Percentiles rank a stretch among this genome's conserved stretches.
Evolutionary conservation across 2,113 vertebrate species (phyloP).

Genomic region (Paraplagusia blochii): DNA sequence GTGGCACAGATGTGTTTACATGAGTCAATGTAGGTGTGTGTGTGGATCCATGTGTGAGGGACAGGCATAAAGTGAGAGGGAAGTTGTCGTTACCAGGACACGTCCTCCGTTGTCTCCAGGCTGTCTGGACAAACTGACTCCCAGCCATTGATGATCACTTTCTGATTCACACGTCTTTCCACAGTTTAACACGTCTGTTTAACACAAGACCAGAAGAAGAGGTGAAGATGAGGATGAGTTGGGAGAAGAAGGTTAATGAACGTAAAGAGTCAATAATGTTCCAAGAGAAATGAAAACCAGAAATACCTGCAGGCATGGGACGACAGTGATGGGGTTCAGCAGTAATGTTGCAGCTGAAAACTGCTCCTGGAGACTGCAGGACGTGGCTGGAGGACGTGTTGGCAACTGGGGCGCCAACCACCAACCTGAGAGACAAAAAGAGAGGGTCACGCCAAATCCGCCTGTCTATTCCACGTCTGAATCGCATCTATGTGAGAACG

Average conservation of each 20-base stretch:
- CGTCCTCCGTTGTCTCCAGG: slow-evolving; percentile 76
- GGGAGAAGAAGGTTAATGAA: no score
- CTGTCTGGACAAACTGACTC: slow-evolving; percentile 91
- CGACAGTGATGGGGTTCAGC: slow-evolving; percentile 61
- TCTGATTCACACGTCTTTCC: slow-evolving; percentile 87
- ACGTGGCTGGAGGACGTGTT: slow-evolving; percentile 65
- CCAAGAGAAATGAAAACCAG: not conserved
- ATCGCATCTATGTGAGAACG: slow-evolving; percentile 51
- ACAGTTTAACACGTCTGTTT: slow-evolving; percentile 77
- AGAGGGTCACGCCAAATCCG: slow-evolving; percentile 20
- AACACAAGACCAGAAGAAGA: not conserved
- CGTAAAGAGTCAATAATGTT: no score
- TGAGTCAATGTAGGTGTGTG: not conserved
- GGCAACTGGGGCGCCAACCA: slow-evolving; percentile 86
- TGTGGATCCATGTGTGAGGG: slow-evolving; percentile 1
- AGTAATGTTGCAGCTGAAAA: slow-evolving; percentile 80
- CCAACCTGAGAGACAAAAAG: slow-evolving; percentile 74
- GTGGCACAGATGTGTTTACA: not conserved
- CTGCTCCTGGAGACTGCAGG: slow-evolving; percentile 79
- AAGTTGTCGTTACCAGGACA: slow-evolving; percentile 77
- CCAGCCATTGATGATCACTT: slow-evolving; percentile 92
- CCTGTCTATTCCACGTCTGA: slow-evolving; percentile 32
- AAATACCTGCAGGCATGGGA: slow-evolving; percentile 46
- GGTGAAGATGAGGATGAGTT: no score
- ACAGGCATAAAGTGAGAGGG: not conserved